A percentile compares a stretch with the other conserved stretches of the same genome.
phyloP scores from a whole-genome alignment of 2,797 vertebrate genomes.

The Moxostoma hubbsi region DNA sequence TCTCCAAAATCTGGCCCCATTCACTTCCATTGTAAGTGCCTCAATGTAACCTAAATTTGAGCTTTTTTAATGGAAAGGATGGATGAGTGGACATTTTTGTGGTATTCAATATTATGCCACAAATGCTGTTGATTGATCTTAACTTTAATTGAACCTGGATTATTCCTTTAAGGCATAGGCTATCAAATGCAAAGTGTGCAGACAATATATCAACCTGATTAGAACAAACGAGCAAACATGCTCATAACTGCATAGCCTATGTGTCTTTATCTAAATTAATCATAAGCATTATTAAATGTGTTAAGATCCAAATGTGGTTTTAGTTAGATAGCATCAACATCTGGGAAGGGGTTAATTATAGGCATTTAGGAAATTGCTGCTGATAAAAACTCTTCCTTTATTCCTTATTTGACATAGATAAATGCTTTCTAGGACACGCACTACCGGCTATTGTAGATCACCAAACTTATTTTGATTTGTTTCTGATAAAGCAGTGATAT shows the following conservation, averaged over 20 bases:
- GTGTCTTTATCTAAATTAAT: background rate
- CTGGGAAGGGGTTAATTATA: background rate
- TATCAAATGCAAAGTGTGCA: conserved; percentile 2
- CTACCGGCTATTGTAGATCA: background rate
- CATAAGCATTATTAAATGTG: background rate
- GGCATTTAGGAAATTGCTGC: background rate
- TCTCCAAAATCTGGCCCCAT: too few relatives aligned
- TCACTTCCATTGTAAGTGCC: too few relatives aligned
- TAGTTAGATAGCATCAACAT: too few relatives aligned
- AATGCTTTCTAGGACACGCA: background rate
- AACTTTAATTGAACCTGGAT: conserved; percentile 14
- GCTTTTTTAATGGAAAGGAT: too few relatives aligned
- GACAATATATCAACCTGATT: background rate
- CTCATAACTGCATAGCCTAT: background rate
- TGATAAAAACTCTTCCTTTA: background rate
- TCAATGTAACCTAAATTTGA: too few relatives aligned
- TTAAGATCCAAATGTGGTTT: background rate
- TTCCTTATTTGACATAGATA: background rate
- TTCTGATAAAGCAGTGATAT: too few relatives aligned
- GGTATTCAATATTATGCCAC: background rate
- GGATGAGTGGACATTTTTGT: too few relatives aligned
- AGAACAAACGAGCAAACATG: background rate
- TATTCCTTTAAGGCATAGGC: background rate
- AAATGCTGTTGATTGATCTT: conserved; percentile 19
- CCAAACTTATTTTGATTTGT: background rate